Evolutionary conservation across 2,797 vertebrate genomes (phyloP).

Genomic region (Pyrocephalus nanus): DNA sequence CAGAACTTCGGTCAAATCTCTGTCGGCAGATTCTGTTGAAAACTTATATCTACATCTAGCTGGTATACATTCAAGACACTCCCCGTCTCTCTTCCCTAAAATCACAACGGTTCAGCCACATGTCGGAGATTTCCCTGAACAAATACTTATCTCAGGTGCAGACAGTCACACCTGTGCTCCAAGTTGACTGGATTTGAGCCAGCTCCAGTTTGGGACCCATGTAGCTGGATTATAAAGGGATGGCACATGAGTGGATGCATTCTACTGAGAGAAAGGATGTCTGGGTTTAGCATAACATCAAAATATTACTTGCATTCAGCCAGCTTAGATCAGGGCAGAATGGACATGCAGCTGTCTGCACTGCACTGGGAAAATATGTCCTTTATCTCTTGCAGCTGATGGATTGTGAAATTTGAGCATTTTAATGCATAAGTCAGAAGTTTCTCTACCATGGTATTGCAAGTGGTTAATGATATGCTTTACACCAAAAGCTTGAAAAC

Average conservation of each 20-base stretch:
- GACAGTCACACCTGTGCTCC: constrained; percentile 11
- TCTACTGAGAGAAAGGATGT: neutral
- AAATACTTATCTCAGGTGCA: constrained; percentile 19
- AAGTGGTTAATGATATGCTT: neutral
- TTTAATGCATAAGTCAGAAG: constrained; percentile 14
- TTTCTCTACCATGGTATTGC: neutral
- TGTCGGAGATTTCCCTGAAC: neutral
- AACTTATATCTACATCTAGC: neutral
- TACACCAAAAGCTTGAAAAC: neutral
- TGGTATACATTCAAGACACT: neutral
- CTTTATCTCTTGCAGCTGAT: constrained; percentile 41
- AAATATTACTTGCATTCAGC: neutral
- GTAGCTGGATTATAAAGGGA: neutral
- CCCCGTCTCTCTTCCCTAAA: neutral
- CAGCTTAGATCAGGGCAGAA: neutral
- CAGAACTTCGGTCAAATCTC: neutral
- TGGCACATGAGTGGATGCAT: neutral
- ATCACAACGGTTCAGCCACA: neutral
- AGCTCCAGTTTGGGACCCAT: neutral
- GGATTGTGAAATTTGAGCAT: constrained; percentile 16
- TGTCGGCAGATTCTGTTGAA: neutral
- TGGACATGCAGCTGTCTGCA: constrained; percentile 8
- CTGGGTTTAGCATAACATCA: neutral
- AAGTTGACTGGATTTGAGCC: neutral
- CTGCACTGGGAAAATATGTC: neutral